Percentiles rank a stretch among this genome's conserved stretches.
Conservation (phyloP, 1,140 invertebrate genomes). For the Aphaenogaster ashmeadi region DNA sequence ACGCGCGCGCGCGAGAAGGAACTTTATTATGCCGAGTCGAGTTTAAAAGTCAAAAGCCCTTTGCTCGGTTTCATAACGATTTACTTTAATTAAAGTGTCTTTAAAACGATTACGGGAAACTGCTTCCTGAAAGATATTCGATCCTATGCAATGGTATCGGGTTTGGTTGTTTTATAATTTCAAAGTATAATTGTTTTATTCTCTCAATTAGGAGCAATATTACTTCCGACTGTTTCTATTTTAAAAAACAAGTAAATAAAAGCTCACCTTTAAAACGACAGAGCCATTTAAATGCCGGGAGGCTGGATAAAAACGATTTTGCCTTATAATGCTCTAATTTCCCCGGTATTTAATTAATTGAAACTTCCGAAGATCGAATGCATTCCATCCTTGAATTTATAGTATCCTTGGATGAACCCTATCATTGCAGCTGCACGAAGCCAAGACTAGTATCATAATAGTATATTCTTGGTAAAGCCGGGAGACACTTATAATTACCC, state of each 20-base stretch:
- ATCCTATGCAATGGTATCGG: slow-evolving; percentile 1
- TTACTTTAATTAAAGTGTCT: slow-evolving; percentile 59
- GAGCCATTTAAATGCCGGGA: not conserved
- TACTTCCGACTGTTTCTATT: slow-evolving; percentile 8
- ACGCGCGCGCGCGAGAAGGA: not conserved
- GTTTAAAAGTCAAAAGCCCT: slow-evolving; percentile 57
- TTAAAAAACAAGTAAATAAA: slow-evolving; percentile 6
- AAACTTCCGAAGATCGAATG: slow-evolving; percentile 9
- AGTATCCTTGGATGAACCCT: slow-evolving; percentile 41
- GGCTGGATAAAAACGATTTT: not conserved
- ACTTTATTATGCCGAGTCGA: slow-evolving; percentile 40
- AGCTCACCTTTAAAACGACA: not conserved
- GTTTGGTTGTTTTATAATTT: slow-evolving; percentile 34
- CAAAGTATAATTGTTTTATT: slow-evolving; percentile 24
- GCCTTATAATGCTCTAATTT: not conserved
- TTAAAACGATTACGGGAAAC: slow-evolving; percentile 51
- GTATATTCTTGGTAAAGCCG: slow-evolving; percentile 47
- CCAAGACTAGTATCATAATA: slow-evolving; percentile 65
- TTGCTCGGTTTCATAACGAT: slow-evolving; percentile 51
- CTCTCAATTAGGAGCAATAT: slow-evolving; percentile 33
- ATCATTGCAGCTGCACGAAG: slow-evolving; percentile 17
- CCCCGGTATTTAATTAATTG: slow-evolving; percentile 19
- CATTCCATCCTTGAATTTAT: slow-evolving; percentile 47
- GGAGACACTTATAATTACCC: slow-evolving; percentile 74
- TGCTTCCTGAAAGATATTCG: slow-evolving; percentile 29